Conservation (phyloP, 2,797 vertebrate genomes). For the Sciurus carolinensis region DNA sequence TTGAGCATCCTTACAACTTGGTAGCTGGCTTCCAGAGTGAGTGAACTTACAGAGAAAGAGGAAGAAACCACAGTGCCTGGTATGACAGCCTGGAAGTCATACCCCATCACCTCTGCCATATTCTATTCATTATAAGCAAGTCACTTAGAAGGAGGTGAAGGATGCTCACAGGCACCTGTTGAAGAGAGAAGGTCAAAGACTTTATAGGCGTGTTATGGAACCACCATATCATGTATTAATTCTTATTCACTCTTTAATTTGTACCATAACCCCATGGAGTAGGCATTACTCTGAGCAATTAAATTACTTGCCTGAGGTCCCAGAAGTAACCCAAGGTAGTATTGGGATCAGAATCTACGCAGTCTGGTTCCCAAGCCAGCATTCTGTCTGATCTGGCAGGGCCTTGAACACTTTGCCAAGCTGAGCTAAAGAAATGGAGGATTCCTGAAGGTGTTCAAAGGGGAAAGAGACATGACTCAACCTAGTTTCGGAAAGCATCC, state of each 20-base stretch:
- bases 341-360: background rate
- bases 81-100: background rate
- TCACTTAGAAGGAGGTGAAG: background rate
- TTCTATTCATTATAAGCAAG: background rate
- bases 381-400: background rate
- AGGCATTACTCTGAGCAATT: background rate
- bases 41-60: background rate
- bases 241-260: constrained; percentile 6
- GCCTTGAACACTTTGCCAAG: background rate
- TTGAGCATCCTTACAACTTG: background rate
- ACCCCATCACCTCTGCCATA: background rate
- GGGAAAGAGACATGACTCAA: background rate
- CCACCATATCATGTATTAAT: background rate
- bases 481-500: background rate
- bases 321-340: background rate
- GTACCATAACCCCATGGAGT: too few species aligned
- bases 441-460: constrained; percentile 12
- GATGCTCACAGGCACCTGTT: background rate
- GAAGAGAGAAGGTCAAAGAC: constrained; percentile 13
- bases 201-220: background rate
- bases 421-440: background rate
- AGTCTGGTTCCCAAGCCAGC: background rate
- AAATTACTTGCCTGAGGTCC: background rate
- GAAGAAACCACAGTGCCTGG: background rate
- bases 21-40: background rate